Percentiles rank a stretch among this genome's conserved stretches.
phyloP scores from a whole-genome alignment of 1,140 invertebrate species.

The Lethocerus indicus region DNA sequence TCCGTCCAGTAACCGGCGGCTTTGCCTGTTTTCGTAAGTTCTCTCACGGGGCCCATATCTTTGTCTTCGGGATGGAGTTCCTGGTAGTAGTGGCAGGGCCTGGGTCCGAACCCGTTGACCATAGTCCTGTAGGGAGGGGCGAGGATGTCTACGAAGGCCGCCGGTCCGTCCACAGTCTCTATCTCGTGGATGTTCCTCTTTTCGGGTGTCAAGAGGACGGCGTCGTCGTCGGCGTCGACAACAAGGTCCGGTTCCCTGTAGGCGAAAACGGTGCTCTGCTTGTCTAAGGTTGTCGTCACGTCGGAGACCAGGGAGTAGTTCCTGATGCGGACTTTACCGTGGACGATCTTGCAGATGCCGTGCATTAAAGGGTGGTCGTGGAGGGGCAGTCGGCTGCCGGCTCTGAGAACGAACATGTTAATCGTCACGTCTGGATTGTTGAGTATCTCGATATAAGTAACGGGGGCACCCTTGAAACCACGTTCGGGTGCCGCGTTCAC shows the following conservation, averaged over 20 bases:
- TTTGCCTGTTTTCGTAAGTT: conserved; percentile 20
- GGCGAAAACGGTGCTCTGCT: not conserved
- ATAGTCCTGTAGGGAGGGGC: conserved; percentile 68
- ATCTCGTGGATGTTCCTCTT: conserved; percentile 70
- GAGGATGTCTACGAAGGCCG: conserved; percentile 81
- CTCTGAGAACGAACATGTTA: conserved; percentile 69
- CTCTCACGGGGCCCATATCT: conserved; percentile 6
- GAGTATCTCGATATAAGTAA: conserved; percentile 18
- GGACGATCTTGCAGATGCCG: conserved; percentile 61
- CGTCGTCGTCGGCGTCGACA: conserved; percentile 2
- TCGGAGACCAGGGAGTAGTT: conserved; percentile 7
- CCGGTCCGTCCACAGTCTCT: conserved; percentile 42
- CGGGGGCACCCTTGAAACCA: conserved; percentile 10
- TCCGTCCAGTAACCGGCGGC: conserved; percentile 16
- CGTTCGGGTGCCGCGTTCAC: too few relatives aligned
- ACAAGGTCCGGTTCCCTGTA: conserved; percentile 1
- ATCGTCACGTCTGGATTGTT: conserved; percentile 62
- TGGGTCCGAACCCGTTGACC: conserved; percentile 21
- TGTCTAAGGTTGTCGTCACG: not conserved
- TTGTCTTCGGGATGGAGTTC: conserved; percentile 16
- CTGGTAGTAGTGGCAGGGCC: conserved; percentile 30
- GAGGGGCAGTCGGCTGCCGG: conserved; percentile 59
- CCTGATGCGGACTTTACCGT: conserved; percentile 5
- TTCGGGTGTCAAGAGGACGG: conserved; percentile 6
- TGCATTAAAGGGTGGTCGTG: conserved; percentile 88